These are phyloP conservation scores for Portunus trituberculatus DNA, from an alignment of 1,140 invertebrate genomes.

Conservation along the genomic window DNA sequence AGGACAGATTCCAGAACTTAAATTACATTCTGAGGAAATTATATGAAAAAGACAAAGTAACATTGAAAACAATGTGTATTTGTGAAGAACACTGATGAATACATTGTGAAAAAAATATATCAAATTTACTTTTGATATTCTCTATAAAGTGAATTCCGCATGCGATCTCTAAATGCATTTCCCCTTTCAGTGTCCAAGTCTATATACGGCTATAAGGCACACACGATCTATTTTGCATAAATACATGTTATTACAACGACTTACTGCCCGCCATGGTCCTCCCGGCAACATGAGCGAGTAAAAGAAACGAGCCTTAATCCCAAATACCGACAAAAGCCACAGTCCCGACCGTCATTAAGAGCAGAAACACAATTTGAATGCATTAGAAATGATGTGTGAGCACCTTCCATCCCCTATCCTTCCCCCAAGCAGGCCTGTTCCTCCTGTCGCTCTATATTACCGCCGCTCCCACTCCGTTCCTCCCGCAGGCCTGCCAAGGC, in stretches of 20 bases:
- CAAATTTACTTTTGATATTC: too few relatives aligned
- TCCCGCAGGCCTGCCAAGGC: not conserved
- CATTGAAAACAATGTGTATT: not conserved
- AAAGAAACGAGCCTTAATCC: not conserved
- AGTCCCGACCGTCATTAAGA: not conserved
- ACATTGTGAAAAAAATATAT: too few relatives aligned
- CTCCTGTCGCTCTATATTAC: not conserved
- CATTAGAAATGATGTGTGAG: not conserved
- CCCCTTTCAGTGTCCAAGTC: not conserved
- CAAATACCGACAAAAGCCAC: constrained; percentile 11
- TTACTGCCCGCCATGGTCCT: not conserved
- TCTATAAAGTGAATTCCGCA: too few relatives aligned
- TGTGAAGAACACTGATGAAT: too few relatives aligned
- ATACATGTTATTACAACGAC: not conserved
- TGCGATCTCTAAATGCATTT: not conserved
- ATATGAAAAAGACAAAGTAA: not conserved
- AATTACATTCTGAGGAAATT: too few relatives aligned
- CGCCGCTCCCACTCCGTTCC: not conserved
- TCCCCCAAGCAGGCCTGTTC: not conserved
- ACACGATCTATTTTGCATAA: not conserved
- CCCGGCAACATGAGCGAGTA: not conserved
- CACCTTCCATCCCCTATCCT: not conserved
- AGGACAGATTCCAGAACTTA: too few relatives aligned
- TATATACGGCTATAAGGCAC: not conserved
- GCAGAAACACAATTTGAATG: not conserved